Base-by-base conservation (phyloP, 2,113 vertebrate species). In the Gymnogyps californianus region DNA sequence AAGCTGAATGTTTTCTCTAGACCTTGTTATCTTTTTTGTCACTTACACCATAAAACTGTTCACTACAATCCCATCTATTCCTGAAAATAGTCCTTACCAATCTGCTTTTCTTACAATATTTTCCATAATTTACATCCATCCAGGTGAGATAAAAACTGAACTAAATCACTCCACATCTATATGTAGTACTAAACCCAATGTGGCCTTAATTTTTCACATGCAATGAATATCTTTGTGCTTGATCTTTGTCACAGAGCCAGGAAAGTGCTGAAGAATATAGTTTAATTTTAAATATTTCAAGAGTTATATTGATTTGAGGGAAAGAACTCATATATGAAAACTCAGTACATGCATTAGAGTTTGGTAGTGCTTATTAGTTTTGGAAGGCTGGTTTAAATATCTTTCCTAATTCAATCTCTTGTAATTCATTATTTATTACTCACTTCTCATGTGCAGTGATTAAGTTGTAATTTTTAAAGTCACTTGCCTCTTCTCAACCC, bases 241-340 rank as follows among this genome's bases (percentile, higher is more conserved):
- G 0, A 38, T 93, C 66, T 91, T 90, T 95, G 84, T 72, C 79
- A 93, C 1, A 0, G 54, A 91, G 95, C 64, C 91, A 96, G 51
- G 31, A 77, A 95, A 62, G 67, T 80, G 32, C 81, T 91, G 91
- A 83, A 91, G 66, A 72, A 91, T 74, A 61, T 7, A 54, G 51
- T n/a, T 87, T 93, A 67, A 79, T 84, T 87, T 91, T 91, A 91
- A 97, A 93, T 94, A 96, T 95, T 94, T 96, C 58, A 97, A 36
- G 29, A 87, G 54, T 70, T 83, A 34, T 79, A 96, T 91, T 96
- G 94, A 94, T 93, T 89, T 81, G 67, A 44, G 64, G 94, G 62
- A 80, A 90, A n/a, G 29, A 92, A 80, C 11, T 93, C 46, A 16
- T 40, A 93, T 52, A 70, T 47, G 67, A 93, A 90, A 91, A 95